Conservation (phyloP, 2,888 invertebrate genomes). For the Hypomecis punctinalis region DNA sequence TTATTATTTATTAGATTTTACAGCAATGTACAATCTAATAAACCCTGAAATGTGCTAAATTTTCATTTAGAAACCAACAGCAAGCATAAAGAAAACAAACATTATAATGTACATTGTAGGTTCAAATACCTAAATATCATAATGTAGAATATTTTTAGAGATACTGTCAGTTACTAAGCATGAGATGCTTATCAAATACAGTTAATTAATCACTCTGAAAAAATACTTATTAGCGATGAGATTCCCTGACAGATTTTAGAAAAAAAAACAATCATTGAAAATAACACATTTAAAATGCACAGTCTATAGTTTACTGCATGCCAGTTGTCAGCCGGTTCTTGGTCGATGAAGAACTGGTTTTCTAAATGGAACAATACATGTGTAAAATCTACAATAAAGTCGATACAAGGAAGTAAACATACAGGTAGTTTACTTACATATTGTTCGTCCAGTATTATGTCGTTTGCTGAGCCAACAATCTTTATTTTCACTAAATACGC, state of each 20-base stretch:
- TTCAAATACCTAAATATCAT: no score
- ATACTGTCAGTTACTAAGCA: no score
- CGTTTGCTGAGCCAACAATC: slow-evolving; percentile 28
- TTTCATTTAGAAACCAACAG: no score
- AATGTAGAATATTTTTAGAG: no score
- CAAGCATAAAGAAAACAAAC: no score
- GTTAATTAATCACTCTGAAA: no score
- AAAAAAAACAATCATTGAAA: neutral
- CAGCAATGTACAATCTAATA: no score
- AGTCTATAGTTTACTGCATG: slow-evolving; percentile 4
- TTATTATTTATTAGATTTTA: no score
- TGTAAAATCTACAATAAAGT: slow-evolving; percentile 14
- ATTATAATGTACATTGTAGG: no score
- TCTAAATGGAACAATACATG: slow-evolving; percentile 20
- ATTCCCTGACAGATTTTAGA: neutral
- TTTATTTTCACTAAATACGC: slow-evolving; percentile 38
- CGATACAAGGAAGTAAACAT: slow-evolving; percentile 17
- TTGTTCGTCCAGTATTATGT: slow-evolving; percentile 24
- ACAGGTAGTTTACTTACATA: slow-evolving; percentile 34
- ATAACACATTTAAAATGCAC: neutral
- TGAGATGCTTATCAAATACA: no score
- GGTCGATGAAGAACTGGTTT: slow-evolving; percentile 19
- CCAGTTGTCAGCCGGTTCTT: slow-evolving; percentile 18
- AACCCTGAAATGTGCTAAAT: no score
- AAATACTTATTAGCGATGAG: no score